Evolutionary conservation across 2,888 invertebrate genomes (phyloP), one percentile per base, ranked within the genome.

Genomic region (Isoperla grammatica): DNA sequence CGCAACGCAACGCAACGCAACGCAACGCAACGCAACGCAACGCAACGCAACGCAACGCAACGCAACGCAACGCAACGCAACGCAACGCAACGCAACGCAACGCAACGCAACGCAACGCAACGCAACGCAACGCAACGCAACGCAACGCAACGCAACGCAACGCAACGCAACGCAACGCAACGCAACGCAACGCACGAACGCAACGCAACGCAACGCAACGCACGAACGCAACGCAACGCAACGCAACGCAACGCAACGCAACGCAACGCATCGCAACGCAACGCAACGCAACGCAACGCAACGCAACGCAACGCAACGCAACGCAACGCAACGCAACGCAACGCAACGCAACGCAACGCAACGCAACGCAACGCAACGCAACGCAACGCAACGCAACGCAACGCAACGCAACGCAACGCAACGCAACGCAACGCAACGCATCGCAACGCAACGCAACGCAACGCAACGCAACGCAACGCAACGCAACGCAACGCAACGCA

Each of bases 291-390:
- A 54, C 54, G 37, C 54, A 55, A 55, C 55, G 42, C 55, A 55
- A 55, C 55, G 42, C 55, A 55, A 55, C 55, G 42, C 55, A 54
- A 54, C 54, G 37, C 54, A 54, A 54, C 54, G 37, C 39, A 55
- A 55, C 55, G 42, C 55, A 55, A 55, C 55, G 42, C 55, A 55
- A 55, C 55, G 42, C 55, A 55, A 55, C 55, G 42, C 55, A 55
- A 55, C 29, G 42, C 55, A 55, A 55, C 55, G 42, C 55, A 55
- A 55, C 55, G 42, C 55, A 55, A 55, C 55, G 17, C 40, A 40
- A 40, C 40, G 42, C 39, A 40, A 40, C 40, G 20, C 4, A 29
- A 29, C 55, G 20, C 39, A 40, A 55, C 40, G 20, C 54, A 37
- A 54, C 35, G 37, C 39, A 54, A 37, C 37, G 17, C 23, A 55